phyloP scores from a whole-genome alignment of 2,888 invertebrate species.

The Athalia rosae region DNA sequence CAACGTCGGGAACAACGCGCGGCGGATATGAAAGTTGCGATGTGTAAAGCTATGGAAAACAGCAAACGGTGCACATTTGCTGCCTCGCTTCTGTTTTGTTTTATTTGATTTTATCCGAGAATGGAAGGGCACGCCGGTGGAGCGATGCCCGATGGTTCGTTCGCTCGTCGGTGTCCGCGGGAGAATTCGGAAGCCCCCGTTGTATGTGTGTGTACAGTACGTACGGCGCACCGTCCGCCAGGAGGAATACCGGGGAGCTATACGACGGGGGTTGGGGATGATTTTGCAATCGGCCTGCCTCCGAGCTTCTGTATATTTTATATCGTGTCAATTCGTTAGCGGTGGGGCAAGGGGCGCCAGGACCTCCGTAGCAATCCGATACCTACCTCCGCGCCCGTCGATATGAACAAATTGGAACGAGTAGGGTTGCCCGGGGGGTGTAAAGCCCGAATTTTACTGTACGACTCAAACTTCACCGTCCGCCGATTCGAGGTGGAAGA shows the following conservation, averaged over 20 bases:
- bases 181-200: neutral
- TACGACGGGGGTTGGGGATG: conserved; percentile 52
- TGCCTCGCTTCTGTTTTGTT: conserved; percentile 46
- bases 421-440: neutral
- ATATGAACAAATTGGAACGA: conserved; percentile 42
- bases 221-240: neutral
- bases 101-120: conserved; percentile 59
- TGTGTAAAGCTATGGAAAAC: conserved; percentile 30
- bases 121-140: conserved; percentile 53
- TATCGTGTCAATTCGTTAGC: conserved; percentile 60
- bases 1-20: no score
- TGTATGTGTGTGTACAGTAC: no score
- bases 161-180: conserved; percentile 4
- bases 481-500: no score
- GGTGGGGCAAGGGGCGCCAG: conserved; percentile 43
- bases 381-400: conserved; percentile 17
- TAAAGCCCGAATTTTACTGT: neutral
- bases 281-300: conserved; percentile 60
- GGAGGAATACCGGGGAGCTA: conserved; percentile 25
- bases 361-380: conserved; percentile 40
- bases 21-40: conserved; percentile 17
- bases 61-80: conserved; percentile 41
- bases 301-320: conserved; percentile 52
- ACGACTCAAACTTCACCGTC: neutral
- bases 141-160: conserved; percentile 26